A percentile compares a stretch with the other conserved stretches of the same genome.
phyloP scores from a whole-genome alignment of 2,888 invertebrate species.

The Merodon equestris region DNA sequence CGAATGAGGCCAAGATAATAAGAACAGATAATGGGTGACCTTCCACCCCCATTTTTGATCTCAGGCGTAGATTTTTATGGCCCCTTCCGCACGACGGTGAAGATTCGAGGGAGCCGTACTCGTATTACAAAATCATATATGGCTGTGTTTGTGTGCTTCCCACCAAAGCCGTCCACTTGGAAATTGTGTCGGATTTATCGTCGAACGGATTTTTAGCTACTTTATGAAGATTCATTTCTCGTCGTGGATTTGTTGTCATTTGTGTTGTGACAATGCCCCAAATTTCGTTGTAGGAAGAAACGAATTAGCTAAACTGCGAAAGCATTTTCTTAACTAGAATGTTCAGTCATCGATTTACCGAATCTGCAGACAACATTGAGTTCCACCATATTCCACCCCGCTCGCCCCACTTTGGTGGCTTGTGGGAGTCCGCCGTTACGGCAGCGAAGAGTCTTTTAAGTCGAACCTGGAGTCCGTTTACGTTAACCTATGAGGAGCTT shows the following conservation, averaged over 20 bases:
- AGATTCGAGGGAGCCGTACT: conserved; percentile 11
- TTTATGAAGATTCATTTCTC: conserved; percentile 1
- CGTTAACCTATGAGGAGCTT: too few relatives aligned
- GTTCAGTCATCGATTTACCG: too few relatives aligned
- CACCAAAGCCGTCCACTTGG: conserved; percentile 58
- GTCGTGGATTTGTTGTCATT: not conserved
- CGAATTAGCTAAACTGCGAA: not conserved
- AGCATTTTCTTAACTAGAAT: too few relatives aligned
- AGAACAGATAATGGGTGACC: conserved; percentile 55
- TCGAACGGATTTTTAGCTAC: not conserved
- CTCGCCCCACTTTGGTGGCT: too few relatives aligned
- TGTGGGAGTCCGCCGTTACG: too few relatives aligned
- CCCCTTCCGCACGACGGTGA: conserved; percentile 19
- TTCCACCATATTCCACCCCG: too few relatives aligned
- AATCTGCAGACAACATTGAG: too few relatives aligned
- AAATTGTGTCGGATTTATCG: conserved; percentile 51
- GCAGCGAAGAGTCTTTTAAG: too few relatives aligned
- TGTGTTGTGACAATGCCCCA: conserved; percentile 1
- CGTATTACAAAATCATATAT: conserved; percentile 42
- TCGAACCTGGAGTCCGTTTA: too few relatives aligned
- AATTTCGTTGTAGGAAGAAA: not conserved
- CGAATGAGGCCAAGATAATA: conserved; percentile 42
- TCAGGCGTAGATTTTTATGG: conserved; percentile 49
- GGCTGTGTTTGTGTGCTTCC: conserved; percentile 41
- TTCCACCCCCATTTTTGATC: conserved; percentile 51